Percentiles rank a stretch among this genome's conserved stretches.
These are phyloP conservation scores for Apogon talboti DNA, from an alignment of 2,797 vertebrate genomes.

Conservation along the genomic window DNA sequence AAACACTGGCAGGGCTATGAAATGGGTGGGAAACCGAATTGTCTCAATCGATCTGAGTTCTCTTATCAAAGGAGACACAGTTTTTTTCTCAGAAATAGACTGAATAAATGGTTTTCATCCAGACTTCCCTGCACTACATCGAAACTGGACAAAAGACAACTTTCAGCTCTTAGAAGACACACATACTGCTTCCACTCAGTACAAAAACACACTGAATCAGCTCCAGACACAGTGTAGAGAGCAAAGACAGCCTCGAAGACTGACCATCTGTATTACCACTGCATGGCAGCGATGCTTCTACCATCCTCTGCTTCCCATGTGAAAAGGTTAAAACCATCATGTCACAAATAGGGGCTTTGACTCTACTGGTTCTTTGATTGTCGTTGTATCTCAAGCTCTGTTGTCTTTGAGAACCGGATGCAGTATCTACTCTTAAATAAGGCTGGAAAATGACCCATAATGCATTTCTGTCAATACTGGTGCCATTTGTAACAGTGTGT, in stretches of 20 bases:
- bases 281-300: conserved; percentile 47
- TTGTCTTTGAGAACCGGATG: conserved; percentile 33
- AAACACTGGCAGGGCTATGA: conserved; percentile 14
- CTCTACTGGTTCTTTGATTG: conserved; percentile 16
- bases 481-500: conserved; percentile 66
- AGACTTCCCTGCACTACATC: conserved; percentile 17
- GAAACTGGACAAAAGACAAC: conserved; percentile 31
- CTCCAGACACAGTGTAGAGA: conserved; percentile 20
- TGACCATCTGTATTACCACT: conserved; percentile 38
- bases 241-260: conserved; percentile 34
- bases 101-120: conserved; percentile 31
- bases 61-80: conserved; percentile 9
- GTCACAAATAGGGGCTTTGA: conserved; percentile 35
- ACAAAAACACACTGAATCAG: conserved; percentile 50
- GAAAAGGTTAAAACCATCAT: conserved; percentile 5
- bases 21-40: conserved; percentile 8
- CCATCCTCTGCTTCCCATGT: conserved; percentile 41
- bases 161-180: conserved; percentile 17
- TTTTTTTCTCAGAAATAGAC: not conserved
- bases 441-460: conserved; percentile 41
- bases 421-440: conserved; percentile 27
- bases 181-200: conserved; percentile 59
- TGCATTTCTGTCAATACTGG: conserved; percentile 53
- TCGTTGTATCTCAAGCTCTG: conserved; percentile 28
- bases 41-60: conserved; percentile 9